Evolutionary conservation across 1,140 invertebrate genomes (phyloP).

Genomic region (Coelopa frigida): DNA sequence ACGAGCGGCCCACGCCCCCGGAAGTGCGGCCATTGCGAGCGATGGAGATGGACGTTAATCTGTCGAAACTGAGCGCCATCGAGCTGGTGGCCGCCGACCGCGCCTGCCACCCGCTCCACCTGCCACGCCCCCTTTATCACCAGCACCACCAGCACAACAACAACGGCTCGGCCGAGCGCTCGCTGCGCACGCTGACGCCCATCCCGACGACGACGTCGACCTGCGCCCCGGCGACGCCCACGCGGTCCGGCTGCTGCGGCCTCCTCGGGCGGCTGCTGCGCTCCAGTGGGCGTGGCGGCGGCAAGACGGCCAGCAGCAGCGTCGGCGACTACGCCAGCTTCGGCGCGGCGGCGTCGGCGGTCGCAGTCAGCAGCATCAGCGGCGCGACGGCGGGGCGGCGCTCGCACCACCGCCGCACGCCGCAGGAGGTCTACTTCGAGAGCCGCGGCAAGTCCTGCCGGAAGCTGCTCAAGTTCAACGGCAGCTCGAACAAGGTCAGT

Average conservation of each 20-base stretch:
- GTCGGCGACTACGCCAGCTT: conserved; percentile 20
- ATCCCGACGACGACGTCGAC: background rate
- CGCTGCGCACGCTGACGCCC: too few relatives aligned
- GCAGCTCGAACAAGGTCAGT: conserved; percentile 62
- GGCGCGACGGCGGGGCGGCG: conserved; percentile 16
- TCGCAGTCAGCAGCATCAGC: conserved; percentile 13
- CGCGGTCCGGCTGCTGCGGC: conserved; percentile 32
- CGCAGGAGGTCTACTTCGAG: conserved; percentile 67
- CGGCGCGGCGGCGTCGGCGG: background rate
- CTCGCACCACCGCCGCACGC: conserved; percentile 42
- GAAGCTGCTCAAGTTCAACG: conserved; percentile 63
- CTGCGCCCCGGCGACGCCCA: conserved; percentile 6
- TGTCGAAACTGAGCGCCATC: conserved; percentile 17
- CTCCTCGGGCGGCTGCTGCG: conserved; percentile 36
- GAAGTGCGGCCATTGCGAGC: conserved; percentile 19
- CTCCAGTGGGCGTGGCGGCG: conserved; percentile 20
- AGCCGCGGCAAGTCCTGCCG: conserved; percentile 64
- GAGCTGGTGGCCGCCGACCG: conserved; percentile 36
- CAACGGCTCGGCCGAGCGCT: too few relatives aligned
- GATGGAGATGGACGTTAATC: conserved; percentile 21
- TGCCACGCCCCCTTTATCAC: conserved; percentile 41
- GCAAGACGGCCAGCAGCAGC: conserved; percentile 29
- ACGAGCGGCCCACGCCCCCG: too few relatives aligned
- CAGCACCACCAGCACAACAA: too few relatives aligned
- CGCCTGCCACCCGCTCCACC: conserved; percentile 18